Evolutionary conservation across 2,888 invertebrate genomes (phyloP).

Genomic region (Meiosimyza platycephala): DNA sequence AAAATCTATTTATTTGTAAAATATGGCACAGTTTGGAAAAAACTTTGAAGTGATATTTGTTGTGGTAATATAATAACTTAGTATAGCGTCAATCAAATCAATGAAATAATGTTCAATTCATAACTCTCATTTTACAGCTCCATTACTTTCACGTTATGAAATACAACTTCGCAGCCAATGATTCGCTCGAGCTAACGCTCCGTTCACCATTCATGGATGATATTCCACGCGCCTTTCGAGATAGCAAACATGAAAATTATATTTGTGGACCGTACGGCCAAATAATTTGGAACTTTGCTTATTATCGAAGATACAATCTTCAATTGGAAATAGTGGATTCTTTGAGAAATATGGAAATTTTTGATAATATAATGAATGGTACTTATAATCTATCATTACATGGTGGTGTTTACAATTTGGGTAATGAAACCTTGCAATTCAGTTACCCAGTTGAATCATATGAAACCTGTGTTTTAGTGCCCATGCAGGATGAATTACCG

Average conservation of each 20-base stretch:
- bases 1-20: too few species aligned
- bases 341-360: conserved; percentile 46
- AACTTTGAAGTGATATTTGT: too few species aligned
- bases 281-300: conserved; percentile 50
- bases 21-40: too few species aligned
- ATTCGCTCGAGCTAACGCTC: background rate
- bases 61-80: too few species aligned
- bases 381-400: conserved; percentile 54
- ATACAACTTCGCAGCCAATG: too few species aligned
- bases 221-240: conserved; percentile 51
- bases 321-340: conserved; percentile 45
- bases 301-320: conserved; percentile 46
- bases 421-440: conserved; percentile 39
- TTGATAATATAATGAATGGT: conserved; percentile 44
- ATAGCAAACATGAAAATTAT: background rate
- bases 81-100: too few species aligned
- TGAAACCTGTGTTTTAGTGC: conserved; percentile 61
- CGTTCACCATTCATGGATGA: conserved; percentile 43
- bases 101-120: too few species aligned
- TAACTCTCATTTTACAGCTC: too few species aligned
- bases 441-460: conserved; percentile 59
- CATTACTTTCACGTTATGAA: too few species aligned
- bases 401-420: conserved; percentile 42
- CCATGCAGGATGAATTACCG: conserved; percentile 59
- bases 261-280: conserved; percentile 52